phyloP scores from a whole-genome alignment of 2,888 invertebrate species.

The Nudaria mundana region DNA sequence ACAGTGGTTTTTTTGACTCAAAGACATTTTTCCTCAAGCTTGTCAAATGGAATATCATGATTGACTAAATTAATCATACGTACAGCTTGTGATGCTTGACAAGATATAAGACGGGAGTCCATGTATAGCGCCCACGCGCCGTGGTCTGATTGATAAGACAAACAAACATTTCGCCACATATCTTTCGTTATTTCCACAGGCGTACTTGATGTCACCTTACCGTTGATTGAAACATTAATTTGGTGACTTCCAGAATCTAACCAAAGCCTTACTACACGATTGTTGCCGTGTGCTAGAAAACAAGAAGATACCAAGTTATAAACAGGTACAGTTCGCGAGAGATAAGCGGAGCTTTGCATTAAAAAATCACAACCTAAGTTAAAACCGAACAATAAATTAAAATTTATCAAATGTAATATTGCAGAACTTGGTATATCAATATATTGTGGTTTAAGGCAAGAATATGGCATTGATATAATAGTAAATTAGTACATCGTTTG shows the following conservation, averaged over 20 bases:
- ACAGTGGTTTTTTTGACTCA: no score
- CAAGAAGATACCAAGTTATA: no score
- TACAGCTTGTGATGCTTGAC: conserved; percentile 58
- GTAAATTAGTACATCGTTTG: no score
- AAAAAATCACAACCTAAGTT: not conserved
- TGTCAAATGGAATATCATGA: no score
- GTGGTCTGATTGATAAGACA: conserved; percentile 83
- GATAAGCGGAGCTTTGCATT: no score
- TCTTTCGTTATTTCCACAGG: conserved; percentile 62
- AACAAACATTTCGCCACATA: conserved; percentile 85
- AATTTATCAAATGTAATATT: no score
- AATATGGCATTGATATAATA: no score
- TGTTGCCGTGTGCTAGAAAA: conserved; percentile 77
- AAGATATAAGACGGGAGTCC: conserved; percentile 77
- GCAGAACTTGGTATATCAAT: no score
- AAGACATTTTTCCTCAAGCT: no score
- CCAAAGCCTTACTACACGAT: conserved; percentile 81
- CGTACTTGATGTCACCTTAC: conserved; percentile 65
- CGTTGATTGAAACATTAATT: conserved; percentile 81
- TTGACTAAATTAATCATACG: conserved; percentile 21
- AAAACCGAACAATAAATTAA: no score
- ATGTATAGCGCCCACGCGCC: conserved; percentile 84
- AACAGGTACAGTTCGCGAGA: no score
- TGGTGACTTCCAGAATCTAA: conserved; percentile 78
- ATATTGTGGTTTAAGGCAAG: no score